Conservation (phyloP, 2,797 vertebrate genomes). For the Perodicticus potto region DNA sequence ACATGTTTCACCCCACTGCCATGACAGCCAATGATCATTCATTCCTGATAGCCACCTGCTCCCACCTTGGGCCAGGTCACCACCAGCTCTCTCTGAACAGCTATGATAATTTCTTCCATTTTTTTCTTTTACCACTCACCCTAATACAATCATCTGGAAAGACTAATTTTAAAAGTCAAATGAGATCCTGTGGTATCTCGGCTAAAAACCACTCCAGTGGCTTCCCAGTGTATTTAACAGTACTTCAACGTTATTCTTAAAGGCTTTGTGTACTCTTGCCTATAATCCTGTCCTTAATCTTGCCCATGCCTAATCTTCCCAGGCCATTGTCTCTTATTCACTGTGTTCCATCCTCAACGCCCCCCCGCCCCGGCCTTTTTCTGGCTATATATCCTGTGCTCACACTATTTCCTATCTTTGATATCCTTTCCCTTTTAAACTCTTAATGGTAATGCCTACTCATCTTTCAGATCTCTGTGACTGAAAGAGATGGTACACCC, state of each 20-base stretch:
- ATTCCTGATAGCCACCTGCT: neutral
- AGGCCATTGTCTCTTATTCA: neutral
- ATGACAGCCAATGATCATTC: neutral
- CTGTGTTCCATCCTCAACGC: neutral
- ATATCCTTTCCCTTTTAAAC: neutral
- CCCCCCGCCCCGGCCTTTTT: neutral
- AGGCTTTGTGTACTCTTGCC: neutral
- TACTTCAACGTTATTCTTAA: neutral
- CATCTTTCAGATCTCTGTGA: constrained; percentile 4
- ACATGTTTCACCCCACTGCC: constrained; percentile 18
- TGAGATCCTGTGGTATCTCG: neutral
- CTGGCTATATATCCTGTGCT: neutral
- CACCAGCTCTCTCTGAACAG: neutral
- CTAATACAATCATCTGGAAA: neutral
- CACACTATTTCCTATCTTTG: neutral
- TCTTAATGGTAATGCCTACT: neutral
- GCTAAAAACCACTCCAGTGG: neutral
- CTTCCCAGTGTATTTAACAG: neutral
- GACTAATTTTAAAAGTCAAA: neutral
- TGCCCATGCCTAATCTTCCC: neutral
- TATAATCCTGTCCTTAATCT: neutral
- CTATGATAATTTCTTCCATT: neutral
- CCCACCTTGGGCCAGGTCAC: neutral
- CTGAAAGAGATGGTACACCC: neutral
- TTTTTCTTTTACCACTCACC: neutral